Evolutionary conservation across 2,113 vertebrate genomes (phyloP), one percentile per base, ranked within the genome.

Genomic region (Gambusia holbrooki): DNA sequence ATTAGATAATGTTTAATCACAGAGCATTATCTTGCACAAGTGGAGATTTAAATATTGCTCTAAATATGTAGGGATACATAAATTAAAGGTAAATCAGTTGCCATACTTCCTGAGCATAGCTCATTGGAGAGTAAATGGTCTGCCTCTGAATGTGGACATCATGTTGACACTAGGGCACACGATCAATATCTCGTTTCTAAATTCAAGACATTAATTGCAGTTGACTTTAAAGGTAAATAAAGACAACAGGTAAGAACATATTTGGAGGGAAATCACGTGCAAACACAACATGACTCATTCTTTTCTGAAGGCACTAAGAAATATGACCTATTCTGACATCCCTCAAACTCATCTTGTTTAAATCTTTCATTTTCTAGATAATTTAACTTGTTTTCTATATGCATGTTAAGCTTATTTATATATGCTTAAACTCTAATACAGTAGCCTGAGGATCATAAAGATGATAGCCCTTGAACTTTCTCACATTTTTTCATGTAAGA

Each of bases 61-160:
- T n/a, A 58, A 25, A n/a, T 58, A 25, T 64, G 8, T 61, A 17
- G 13, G 33, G 14, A 48, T 3, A 73, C 12, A n/a, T 22, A 63
- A 62, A 63, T 8, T 22, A 42, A 30, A 40, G 13, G 12, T 14
- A 28, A 37, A 66, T 42, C 37, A 45, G 8, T 29, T 28, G n/a
- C 6, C 10, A 37, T 22, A 45, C 7, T 19, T 15, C 13, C 17
- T 62, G 60, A 65, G 25, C 69, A 48, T 2, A 1, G 60, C 48
- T 40, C 13, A 1, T 22, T 62, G 14, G 51, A 67, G 58, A 42
- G 29, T n/a, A 11, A 45, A 76, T 37, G 29, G 7, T 68, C 27
- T 65, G 58, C 51, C 70, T 73, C 17, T 67, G 5, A 73, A 76
- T 71, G 29, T 3, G 37, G 61, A 61, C 5, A 48, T 37, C 30